Evolutionary conservation across 2,113 vertebrate species (phyloP).

Genomic region (Vimba vimba): DNA sequence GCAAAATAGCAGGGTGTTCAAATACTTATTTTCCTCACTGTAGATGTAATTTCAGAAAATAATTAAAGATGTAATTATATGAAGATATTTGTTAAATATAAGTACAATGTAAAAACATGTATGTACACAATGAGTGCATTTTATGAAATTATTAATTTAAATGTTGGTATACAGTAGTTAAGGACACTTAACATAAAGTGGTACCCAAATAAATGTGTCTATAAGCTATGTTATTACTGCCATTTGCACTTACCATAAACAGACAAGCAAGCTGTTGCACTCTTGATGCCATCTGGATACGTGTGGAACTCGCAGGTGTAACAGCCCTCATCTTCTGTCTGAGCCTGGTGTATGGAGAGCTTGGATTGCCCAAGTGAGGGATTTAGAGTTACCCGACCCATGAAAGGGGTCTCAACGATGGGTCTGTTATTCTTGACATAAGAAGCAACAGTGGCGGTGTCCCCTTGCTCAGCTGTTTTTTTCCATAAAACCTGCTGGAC

Average conservation of each 20-base stretch:
- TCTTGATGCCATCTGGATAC: conserved; percentile 69
- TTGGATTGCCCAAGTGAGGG: conserved; percentile 61
- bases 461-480: conserved; percentile 71
- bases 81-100: no score
- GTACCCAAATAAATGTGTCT: neutral
- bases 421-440: conserved; percentile 36
- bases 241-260: conserved; percentile 70
- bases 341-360: conserved; percentile 65
- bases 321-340: conserved; percentile 75
- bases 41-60: no score
- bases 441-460: conserved; percentile 66
- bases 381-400: conserved; percentile 62
- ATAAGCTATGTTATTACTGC: neutral
- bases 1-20: no score
- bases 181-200: no score
- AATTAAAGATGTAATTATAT: no score
- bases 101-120: no score
- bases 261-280: conserved; percentile 66
- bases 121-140: no score
- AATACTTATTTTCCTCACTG: no score
- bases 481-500: conserved; percentile 77
- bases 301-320: conserved; percentile 80
- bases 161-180: no score
- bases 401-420: conserved; percentile 46
- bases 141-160: no score